A percentile compares a stretch with the other conserved stretches of the same genome.
Evolutionary conservation across 1,140 invertebrate genomes (phyloP).

Genomic region (Scylla paramamosain): DNA sequence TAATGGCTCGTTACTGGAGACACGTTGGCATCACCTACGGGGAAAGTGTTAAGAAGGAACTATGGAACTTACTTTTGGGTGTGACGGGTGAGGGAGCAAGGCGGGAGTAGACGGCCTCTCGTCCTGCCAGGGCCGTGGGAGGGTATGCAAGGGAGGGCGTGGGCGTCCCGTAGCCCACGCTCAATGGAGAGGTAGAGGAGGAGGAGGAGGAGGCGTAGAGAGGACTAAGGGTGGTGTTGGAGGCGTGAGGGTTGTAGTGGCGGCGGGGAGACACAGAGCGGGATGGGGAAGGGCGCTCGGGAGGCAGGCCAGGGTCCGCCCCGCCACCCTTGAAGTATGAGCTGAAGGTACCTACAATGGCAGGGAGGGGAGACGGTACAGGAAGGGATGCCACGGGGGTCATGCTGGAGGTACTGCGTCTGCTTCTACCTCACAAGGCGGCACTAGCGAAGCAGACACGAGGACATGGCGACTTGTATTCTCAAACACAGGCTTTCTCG

Average conservation of each 20-base stretch:
- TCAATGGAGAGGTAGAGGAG: constrained; percentile 27
- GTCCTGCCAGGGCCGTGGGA: constrained; percentile 36
- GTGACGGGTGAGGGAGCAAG: constrained; percentile 53
- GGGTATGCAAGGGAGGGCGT: not conserved
- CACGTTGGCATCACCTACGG: not conserved
- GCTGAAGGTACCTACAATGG: constrained; percentile 64
- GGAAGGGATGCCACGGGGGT: not conserved
- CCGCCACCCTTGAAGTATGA: constrained; percentile 73
- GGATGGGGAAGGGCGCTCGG: constrained; percentile 67
- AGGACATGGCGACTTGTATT: no score
- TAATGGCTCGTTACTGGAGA: not conserved
- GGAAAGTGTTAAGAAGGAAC: not conserved
- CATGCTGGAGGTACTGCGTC: no score
- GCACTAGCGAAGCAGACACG: no score
- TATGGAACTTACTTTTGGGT: constrained; percentile 64
- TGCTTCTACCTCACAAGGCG: not conserved
- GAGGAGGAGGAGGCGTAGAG: constrained; percentile 71
- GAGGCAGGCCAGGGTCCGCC: constrained; percentile 66
- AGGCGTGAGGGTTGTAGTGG: constrained; percentile 38
- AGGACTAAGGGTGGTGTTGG: constrained; percentile 55
- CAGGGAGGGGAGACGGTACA: not conserved
- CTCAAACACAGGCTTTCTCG: no score
- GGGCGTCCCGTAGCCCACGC: constrained; percentile 60
- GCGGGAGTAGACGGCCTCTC: constrained; percentile 58
- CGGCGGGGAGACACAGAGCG: constrained; percentile 70